Conservation (phyloP, 2,797 vertebrate genomes). For the Cirrhinus molitorella region DNA sequence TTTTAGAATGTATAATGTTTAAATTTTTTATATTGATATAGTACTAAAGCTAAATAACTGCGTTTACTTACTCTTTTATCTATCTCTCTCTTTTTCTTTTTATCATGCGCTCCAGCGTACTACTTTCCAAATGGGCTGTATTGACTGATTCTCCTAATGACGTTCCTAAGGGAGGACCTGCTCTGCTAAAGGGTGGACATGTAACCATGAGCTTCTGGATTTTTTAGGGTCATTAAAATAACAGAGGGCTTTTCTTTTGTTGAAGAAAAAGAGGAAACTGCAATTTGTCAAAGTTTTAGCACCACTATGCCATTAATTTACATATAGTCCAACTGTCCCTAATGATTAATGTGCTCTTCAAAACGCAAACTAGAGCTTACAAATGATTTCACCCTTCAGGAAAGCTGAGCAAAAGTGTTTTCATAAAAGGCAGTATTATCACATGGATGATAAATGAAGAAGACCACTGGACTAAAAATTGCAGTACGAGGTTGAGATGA, state of each 20-base stretch:
- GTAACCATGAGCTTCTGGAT: slow-evolving; percentile 66
- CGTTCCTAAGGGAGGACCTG: slow-evolving; percentile 73
- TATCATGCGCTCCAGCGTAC: slow-evolving; percentile 65
- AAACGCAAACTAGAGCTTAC: slow-evolving; percentile 74
- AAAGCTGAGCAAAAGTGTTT: slow-evolving; percentile 60
- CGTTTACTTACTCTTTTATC: slow-evolving; percentile 50
- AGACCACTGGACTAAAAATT: slow-evolving; percentile 46
- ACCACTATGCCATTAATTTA: slow-evolving; percentile 80
- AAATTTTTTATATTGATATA: background rate
- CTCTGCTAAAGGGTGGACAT: slow-evolving; percentile 73
- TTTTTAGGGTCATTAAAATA: slow-evolving; percentile 78
- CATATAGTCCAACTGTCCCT: slow-evolving; percentile 78
- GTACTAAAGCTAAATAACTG: background rate
- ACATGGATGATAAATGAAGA: slow-evolving; percentile 55
- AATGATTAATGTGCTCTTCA: slow-evolving; percentile 75
- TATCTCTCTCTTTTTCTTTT: slow-evolving; percentile 66
- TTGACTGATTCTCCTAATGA: slow-evolving; percentile 80
- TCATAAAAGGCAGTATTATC: slow-evolving; percentile 58
- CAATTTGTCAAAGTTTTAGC: slow-evolving; percentile 84
- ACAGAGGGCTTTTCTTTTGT: slow-evolving; percentile 74
- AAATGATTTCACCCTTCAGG: slow-evolving; percentile 70
- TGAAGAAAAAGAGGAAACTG: slow-evolving; percentile 73
- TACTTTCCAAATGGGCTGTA: slow-evolving; percentile 74
- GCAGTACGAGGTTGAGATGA: slow-evolving; percentile 13
- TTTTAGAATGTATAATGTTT: background rate